Evolutionary conservation across 2,888 invertebrate species (phyloP).

Genomic region (Gymnocheta viridis): DNA sequence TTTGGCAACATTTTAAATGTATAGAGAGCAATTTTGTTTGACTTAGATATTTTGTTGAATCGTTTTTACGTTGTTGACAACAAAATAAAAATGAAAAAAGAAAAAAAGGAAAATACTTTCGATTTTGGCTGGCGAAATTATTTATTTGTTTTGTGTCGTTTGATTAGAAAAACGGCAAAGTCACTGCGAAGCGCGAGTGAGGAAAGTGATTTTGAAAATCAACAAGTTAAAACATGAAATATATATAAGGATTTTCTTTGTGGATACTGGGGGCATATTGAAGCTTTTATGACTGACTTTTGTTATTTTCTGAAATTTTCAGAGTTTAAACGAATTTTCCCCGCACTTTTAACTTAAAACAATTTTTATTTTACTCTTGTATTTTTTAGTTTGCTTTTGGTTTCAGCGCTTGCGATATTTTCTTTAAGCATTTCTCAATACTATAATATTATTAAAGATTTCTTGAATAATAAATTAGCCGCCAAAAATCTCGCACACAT

Average conservation of each 20-base stretch:
- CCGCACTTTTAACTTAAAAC: too few species aligned
- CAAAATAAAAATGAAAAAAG: neutral
- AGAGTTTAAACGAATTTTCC: too few species aligned
- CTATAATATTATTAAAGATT: neutral
- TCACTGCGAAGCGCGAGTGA: neutral
- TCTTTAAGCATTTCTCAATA: too few species aligned
- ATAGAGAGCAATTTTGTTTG: constrained; percentile 39
- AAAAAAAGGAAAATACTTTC: constrained; percentile 21
- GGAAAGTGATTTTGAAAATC: neutral
- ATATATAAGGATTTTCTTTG: neutral
- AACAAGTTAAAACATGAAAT: constrained; percentile 17
- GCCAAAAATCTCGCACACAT: too few species aligned
- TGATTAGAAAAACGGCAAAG: constrained; percentile 29
- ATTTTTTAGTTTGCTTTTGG: too few species aligned
- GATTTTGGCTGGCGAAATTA: constrained; percentile 38
- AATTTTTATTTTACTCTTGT: too few species aligned
- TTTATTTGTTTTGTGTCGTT: constrained; percentile 28
- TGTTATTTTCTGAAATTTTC: too few species aligned
- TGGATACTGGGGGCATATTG: neutral
- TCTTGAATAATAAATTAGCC: neutral
- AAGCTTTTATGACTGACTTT: neutral
- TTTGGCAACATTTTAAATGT: constrained; percentile 7
- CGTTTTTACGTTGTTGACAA: neutral
- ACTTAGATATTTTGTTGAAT: constrained; percentile 21
- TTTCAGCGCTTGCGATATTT: too few species aligned